Evolutionary conservation across 2,113 vertebrate genomes (phyloP).

Genomic region (Puntigrus tetrazona): DNA sequence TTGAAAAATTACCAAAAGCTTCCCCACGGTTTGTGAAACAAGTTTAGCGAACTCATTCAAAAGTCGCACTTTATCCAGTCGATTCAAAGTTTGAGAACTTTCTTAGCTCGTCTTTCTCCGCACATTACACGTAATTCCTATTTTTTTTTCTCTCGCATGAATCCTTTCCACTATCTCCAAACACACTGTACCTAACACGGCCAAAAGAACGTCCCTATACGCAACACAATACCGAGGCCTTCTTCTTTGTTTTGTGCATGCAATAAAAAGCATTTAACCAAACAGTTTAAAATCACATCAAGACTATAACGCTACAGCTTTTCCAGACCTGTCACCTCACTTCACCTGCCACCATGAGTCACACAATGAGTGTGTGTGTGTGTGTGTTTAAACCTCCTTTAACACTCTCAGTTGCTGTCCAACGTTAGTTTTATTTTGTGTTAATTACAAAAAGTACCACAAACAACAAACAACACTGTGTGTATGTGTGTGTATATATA

Average conservation of each 20-base stretch:
- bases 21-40: background rate
- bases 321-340: slow-evolving; percentile 60
- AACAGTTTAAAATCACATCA: slow-evolving; percentile 25
- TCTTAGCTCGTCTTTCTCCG: background rate
- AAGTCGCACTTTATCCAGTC: background rate
- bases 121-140: background rate
- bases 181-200: slow-evolving; percentile 11
- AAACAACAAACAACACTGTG: background rate
- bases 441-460: background rate
- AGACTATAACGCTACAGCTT: background rate
- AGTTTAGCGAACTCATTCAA: background rate
- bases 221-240: slow-evolving; percentile 12
- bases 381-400: background rate
- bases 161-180: background rate
- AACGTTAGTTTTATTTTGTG: background rate
- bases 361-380: slow-evolving; percentile 30
- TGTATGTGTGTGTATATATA: background rate
- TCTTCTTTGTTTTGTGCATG: slow-evolving; percentile 12
- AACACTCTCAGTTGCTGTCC: background rate
- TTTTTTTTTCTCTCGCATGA: background rate
- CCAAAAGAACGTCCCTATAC: background rate
- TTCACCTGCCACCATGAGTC: slow-evolving; percentile 56
- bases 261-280: background rate
- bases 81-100: background rate
- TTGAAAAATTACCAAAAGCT: background rate